These are phyloP conservation scores for Pseudochirops corinnae DNA, from an alignment of 2,797 vertebrate genomes.

Conservation along the genomic window DNA sequence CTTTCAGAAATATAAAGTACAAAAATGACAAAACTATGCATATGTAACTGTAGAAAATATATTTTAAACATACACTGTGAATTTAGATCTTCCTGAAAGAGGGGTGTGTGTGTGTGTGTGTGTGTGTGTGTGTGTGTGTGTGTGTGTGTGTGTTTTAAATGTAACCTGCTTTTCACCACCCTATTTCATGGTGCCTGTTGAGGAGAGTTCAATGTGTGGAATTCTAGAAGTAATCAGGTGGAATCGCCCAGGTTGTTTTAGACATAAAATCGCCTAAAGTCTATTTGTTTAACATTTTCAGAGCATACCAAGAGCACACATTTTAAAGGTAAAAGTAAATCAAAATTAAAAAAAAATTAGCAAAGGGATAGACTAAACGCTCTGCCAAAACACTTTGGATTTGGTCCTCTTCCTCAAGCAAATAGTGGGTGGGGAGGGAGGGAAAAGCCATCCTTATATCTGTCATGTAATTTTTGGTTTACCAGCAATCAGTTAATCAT, in stretches of 20 bases:
- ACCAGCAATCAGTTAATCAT: neutral
- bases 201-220: neutral
- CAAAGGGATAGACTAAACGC: neutral
- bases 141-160: neutral
- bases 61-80: constrained; percentile 72
- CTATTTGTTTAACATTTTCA: neutral
- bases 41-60: constrained; percentile 56
- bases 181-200: neutral
- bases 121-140: too few species aligned
- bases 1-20: constrained; percentile 72
- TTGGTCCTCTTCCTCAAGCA: neutral
- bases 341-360: neutral
- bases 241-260: neutral
- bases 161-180: neutral
- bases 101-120: constrained; percentile 27
- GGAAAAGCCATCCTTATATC: neutral
- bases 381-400: neutral
- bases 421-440: neutral
- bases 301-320: neutral
- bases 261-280: neutral
- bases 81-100: constrained; percentile 67
- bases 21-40: constrained; percentile 79
- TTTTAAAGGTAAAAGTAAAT: neutral
- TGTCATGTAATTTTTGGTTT: neutral
- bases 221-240: neutral